A percentile compares a stretch with the other conserved stretches of the same genome.
Evolutionary conservation across 2,888 invertebrate species (phyloP).

Genomic region (Calameuta pallipes): DNA sequence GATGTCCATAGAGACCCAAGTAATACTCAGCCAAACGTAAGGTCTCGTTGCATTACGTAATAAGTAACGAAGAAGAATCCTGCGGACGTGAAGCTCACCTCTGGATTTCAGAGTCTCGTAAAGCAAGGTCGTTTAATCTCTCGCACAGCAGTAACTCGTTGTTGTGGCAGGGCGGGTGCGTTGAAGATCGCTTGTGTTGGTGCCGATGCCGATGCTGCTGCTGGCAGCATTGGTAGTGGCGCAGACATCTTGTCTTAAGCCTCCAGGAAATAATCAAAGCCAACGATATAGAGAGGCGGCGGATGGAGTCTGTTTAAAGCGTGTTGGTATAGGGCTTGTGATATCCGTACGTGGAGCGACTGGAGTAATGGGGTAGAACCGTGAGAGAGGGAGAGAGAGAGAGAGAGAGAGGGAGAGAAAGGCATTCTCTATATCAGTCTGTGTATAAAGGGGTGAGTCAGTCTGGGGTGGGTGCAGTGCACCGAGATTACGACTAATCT

Average conservation of each 20-base stretch:
- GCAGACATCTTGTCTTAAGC: conserved; percentile 37
- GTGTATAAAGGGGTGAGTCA: background rate
- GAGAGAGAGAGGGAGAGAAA: background rate
- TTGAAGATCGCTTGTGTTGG: background rate
- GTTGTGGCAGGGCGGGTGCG: background rate
- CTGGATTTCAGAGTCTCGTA: conserved; percentile 22
- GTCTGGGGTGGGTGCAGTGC: conserved; percentile 42
- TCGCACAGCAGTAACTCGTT: conserved; percentile 27
- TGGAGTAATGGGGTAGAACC: background rate
- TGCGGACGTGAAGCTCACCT: conserved; percentile 9
- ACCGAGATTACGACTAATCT: conserved; percentile 54
- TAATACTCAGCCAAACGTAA: background rate
- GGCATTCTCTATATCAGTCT: background rate
- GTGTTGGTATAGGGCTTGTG: background rate
- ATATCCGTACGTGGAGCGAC: background rate
- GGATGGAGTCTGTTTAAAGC: background rate
- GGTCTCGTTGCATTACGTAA: background rate
- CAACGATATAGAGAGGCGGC: conserved; percentile 7
- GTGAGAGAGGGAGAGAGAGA: background rate
- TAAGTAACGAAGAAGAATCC: background rate
- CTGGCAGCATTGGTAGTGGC: conserved; percentile 9
- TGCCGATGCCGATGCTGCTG: background rate
- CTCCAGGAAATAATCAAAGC: conserved; percentile 42
- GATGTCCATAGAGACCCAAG: background rate
- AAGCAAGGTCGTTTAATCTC: conserved; percentile 39